Evolutionary conservation across 2,797 vertebrate genomes (phyloP).

Genomic region (Lutjanus argentimaculatus): DNA sequence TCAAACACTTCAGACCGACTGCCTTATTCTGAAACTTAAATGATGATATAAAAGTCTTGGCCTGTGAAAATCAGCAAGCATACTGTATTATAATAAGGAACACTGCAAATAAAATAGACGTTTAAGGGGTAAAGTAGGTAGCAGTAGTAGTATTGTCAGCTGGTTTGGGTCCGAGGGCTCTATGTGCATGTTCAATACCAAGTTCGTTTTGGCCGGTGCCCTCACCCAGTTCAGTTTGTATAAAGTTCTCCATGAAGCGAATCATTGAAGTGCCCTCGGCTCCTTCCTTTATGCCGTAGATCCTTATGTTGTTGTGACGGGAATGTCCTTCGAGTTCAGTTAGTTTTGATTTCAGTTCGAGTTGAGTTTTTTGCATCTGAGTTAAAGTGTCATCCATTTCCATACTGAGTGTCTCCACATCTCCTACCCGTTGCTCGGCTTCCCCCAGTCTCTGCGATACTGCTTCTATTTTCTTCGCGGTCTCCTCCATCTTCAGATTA

Average conservation of each 20-base stretch:
- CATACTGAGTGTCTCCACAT: background rate
- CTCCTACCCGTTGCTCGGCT: background rate
- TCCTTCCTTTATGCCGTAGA: too few relatives aligned
- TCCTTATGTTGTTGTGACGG: too few relatives aligned
- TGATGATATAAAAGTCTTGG: background rate
- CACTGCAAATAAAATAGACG: too few relatives aligned
- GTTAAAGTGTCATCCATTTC: background rate
- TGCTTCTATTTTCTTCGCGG: background rate
- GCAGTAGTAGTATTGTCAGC: too few relatives aligned
- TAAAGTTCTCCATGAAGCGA: too few relatives aligned
- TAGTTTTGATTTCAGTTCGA: too few relatives aligned
- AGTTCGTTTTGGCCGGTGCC: too few relatives aligned
- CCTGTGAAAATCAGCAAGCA: background rate
- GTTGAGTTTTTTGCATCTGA: background rate
- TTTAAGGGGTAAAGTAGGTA: too few relatives aligned
- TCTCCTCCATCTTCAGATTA: conserved; percentile 1
- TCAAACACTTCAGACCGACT: background rate
- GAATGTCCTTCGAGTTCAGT: too few relatives aligned
- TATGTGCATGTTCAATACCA: background rate
- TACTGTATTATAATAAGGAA: background rate
- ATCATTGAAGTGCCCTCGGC: too few relatives aligned
- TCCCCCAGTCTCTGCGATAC: background rate
- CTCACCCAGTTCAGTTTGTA: too few relatives aligned
- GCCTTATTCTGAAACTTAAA: background rate
- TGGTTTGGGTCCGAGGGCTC: background rate